phyloP scores from a whole-genome alignment of 2,797 vertebrate species.

The Sebastes baramenuke region DNA sequence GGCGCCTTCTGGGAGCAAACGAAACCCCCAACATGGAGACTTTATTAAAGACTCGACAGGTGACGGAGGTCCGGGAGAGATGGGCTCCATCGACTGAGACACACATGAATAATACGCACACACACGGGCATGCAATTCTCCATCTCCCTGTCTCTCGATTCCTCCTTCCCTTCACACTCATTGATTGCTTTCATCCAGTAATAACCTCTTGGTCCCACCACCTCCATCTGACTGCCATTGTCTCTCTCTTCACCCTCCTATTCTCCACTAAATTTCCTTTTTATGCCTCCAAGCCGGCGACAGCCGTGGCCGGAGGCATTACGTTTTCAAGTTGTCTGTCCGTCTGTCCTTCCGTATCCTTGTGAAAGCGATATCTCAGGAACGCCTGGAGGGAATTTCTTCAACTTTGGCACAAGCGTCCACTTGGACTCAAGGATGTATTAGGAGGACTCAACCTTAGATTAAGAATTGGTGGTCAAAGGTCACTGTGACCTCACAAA shows the following conservation, averaged over 20 bases:
- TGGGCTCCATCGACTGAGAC: conserved; percentile 36
- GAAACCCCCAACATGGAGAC: conserved; percentile 54
- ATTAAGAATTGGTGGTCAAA: neutral
- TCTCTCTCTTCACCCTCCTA: conserved; percentile 32
- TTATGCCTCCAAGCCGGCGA: neutral
- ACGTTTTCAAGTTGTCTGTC: neutral
- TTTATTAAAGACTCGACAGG: conserved; percentile 74
- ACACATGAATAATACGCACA: conserved; percentile 13
- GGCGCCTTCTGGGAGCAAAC: conserved; percentile 40
- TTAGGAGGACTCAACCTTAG: neutral
- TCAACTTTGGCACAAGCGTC: neutral
- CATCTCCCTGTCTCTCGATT: conserved; percentile 19
- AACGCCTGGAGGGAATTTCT: neutral
- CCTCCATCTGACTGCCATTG: conserved; percentile 52
- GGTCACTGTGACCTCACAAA: neutral
- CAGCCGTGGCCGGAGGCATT: neutral
- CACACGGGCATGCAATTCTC: conserved; percentile 25
- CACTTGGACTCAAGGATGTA: neutral
- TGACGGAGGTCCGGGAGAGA: conserved; percentile 55
- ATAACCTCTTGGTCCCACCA: conserved; percentile 64
- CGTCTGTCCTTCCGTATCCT: neutral
- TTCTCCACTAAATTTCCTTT: conserved; percentile 47
- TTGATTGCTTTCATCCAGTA: conserved; percentile 74
- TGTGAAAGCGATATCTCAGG: neutral
- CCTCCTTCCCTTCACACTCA: conserved; percentile 53